A percentile compares a stretch with the other conserved stretches of the same genome.
phyloP scores from a whole-genome alignment of 1,140 invertebrate genomes.

The Zaprionus taronus region DNA sequence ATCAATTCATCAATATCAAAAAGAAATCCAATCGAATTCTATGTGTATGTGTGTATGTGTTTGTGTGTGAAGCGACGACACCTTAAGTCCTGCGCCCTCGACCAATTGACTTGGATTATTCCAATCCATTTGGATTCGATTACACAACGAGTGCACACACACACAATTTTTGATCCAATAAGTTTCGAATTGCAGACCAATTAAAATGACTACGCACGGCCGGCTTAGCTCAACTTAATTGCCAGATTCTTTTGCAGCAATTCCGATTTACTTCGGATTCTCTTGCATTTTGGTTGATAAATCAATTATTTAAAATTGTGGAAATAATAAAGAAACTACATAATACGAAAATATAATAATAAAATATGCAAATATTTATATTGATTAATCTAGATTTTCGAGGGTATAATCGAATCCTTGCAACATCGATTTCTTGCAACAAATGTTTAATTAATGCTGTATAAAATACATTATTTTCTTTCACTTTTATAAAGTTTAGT shows the following conservation, averaged over 20 bases:
- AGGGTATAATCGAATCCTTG: too few species aligned
- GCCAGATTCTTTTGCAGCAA: not conserved
- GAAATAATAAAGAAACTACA: not conserved
- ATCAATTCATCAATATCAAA: slow-evolving; percentile 39
- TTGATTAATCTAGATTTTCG: too few species aligned
- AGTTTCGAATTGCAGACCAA: slow-evolving; percentile 1
- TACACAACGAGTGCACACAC: slow-evolving; percentile 16
- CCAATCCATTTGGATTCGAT: slow-evolving; percentile 33
- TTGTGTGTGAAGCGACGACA: slow-evolving; percentile 13
- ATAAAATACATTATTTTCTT: too few species aligned
- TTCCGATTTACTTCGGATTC: not conserved
- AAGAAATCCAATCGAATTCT: slow-evolving; percentile 18
- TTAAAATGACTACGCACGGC: not conserved
- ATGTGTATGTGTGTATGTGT: too few species aligned
- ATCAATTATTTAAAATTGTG: not conserved
- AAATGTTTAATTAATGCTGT: too few species aligned
- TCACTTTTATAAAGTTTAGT: too few species aligned
- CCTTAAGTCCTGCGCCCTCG: slow-evolving; percentile 16
- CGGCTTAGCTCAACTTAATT: not conserved
- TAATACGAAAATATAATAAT: not conserved
- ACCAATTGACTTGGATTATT: slow-evolving; percentile 49
- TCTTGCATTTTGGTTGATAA: not conserved
- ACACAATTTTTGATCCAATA: slow-evolving; percentile 25
- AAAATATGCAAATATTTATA: too few species aligned
- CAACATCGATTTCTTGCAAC: too few species aligned